A percentile compares a stretch with the other conserved stretches of the same genome.
phyloP scores from a whole-genome alignment of 2,888 invertebrate species.

The Lysandra bellargus region DNA sequence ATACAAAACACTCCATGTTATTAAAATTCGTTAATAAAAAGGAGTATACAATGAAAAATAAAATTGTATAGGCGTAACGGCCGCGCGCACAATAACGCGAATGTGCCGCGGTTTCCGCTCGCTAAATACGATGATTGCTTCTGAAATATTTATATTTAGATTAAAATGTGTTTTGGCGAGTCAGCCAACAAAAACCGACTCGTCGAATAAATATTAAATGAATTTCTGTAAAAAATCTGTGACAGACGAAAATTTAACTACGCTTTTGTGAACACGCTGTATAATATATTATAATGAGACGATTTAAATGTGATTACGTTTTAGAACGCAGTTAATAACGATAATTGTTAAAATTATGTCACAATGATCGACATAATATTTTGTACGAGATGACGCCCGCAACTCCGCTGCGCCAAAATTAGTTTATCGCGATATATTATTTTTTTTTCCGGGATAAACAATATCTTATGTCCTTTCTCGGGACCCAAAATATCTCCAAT shows the following conservation, averaged over 20 bases:
- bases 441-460: no score
- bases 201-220: conserved; percentile 1
- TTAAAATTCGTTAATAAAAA: not conserved
- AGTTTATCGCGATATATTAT: no score
- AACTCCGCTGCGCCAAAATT: no score
- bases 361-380: not conserved
- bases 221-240: not conserved
- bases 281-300: not conserved
- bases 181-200: conserved; percentile 13
- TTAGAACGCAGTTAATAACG: not conserved
- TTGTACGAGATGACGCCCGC: no score
- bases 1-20: not conserved
- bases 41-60: not conserved
- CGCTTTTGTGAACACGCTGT: not conserved
- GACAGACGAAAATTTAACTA: not conserved
- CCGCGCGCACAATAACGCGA: conserved; percentile 7
- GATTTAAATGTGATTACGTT: not conserved
- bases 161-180: conserved; percentile 21
- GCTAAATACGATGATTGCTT: conserved; percentile 16
- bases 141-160: conserved; percentile 22
- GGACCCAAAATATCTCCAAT: no score
- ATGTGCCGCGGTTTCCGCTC: conserved; percentile 19
- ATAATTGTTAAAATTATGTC: not conserved
- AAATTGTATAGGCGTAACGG: not conserved
- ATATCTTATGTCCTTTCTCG: no score